Evolutionary conservation across 2,888 invertebrate genomes (phyloP).

Genomic region (Coecobrya sp.): DNA sequence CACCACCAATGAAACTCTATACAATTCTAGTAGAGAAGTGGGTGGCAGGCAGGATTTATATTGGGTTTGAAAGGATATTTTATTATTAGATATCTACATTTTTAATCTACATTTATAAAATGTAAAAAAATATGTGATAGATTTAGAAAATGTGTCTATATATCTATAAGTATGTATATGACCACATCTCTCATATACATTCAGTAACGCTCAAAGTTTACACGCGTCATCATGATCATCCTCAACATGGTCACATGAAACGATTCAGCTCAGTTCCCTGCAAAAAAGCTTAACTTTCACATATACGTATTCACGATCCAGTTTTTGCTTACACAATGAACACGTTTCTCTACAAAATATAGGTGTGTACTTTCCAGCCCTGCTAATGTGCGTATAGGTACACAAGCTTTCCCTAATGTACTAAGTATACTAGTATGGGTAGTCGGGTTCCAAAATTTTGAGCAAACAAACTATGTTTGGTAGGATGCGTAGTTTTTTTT

Average conservation of each 20-base stretch:
- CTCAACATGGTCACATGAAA: slow-evolving; percentile 53
- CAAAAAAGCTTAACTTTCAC: background rate
- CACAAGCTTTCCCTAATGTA: no score
- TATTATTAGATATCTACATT: no score
- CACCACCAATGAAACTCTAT: background rate
- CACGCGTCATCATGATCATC: slow-evolving; percentile 62
- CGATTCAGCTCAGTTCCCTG: background rate
- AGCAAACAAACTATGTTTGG: slow-evolving; percentile 9
- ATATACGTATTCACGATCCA: background rate
- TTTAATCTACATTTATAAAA: background rate
- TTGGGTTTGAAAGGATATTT: no score
- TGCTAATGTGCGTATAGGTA: no score
- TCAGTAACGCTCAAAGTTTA: slow-evolving; percentile 30
- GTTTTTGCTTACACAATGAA: background rate
- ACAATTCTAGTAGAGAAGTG: background rate
- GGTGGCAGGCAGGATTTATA: background rate
- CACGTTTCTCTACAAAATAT: no score
- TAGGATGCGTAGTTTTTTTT: slow-evolving; percentile 26
- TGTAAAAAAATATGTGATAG: background rate
- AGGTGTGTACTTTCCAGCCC: no score
- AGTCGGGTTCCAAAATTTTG: background rate
- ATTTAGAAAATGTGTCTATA: background rate
- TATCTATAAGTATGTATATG: background rate
- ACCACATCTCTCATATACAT: slow-evolving; percentile 22
- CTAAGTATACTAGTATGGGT: background rate